phyloP scores from a whole-genome alignment of 2,113 vertebrate species.

The Chelonoidis abingdonii region DNA sequence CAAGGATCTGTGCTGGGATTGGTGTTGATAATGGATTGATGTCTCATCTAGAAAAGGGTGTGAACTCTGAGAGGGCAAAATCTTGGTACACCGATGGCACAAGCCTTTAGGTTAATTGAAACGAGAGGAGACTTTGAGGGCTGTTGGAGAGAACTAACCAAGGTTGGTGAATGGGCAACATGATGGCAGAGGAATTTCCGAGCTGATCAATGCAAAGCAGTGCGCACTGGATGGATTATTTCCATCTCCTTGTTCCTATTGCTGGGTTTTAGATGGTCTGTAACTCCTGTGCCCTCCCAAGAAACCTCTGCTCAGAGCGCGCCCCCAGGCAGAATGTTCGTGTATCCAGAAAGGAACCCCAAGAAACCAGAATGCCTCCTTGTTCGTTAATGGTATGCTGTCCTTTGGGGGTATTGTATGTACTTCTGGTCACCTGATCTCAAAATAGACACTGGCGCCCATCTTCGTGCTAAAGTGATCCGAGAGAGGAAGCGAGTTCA shows the following conservation, averaged over 20 bases:
- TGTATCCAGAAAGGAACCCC: background rate
- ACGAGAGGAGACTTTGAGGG: too few relatives aligned
- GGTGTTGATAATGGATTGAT: background rate
- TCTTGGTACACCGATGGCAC: too few relatives aligned
- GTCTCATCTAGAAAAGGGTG: background rate
- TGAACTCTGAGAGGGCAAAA: background rate
- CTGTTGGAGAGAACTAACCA: too few relatives aligned
- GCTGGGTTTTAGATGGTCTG: background rate
- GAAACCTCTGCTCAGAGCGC: rapidly evolving
- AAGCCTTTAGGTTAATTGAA: too few relatives aligned
- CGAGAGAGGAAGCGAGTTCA: background rate
- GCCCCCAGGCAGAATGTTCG: background rate
- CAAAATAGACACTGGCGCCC: background rate
- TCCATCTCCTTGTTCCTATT: rapidly evolving
- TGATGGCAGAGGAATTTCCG: background rate
- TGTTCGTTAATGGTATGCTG: background rate
- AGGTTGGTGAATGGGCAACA: too few relatives aligned
- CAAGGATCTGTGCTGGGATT: background rate
- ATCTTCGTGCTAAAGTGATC: background rate
- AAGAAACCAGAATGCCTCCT: background rate
- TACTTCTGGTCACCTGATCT: background rate
- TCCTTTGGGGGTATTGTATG: background rate
- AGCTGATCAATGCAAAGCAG: rapidly evolving
- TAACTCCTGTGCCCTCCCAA: rapidly evolving
- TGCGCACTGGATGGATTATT: too few relatives aligned